Base-by-base conservation (phyloP, 2,113 vertebrate genomes). In the Tinamus guttatus region DNA sequence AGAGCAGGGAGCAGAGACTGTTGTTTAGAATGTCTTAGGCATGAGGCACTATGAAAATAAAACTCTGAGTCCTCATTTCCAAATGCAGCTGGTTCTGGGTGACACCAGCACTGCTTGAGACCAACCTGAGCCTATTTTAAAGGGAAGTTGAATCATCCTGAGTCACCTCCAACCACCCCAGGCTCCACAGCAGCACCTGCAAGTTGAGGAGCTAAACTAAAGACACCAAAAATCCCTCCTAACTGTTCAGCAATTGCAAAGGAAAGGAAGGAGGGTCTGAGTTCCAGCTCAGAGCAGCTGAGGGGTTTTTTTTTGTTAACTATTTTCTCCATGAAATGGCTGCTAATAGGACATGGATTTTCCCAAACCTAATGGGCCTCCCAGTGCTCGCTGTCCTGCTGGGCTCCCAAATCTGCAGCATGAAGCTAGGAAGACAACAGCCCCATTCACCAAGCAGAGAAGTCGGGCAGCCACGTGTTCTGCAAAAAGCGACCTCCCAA, bases 351-450 rank as follows among this genome's bases (percentile, higher is more conserved):
- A 94, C 94, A 92, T 94, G 78, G 89, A 85, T 96, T 87, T 97
- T 95, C 90, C 96, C 81, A 96, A 85, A 95, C 64, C 85, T 80
- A 96, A 95, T 96, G 95, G 95, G 95, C 95, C 91, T 95, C 96
- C 75, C 90, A 95, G 93, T 64, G 89, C 64, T 96, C 80, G 49
- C 91, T 81, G 71, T 94, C 85, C 87, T 88, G 85, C 76, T 71
- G 81, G 90, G 76, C 95, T 92, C 92, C 96, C 78, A 95, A 64
- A 81, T 79, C 86, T 63, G 90, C 90, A 96, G 89, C 93, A 81
- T 96, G 96, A 85, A 73, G 27, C n/a, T 88, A 15, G 93, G 83
- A 63, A 95, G 76, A 92, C 92, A 81, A 95, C 58, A 34, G 85
- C 67, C 74, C 78, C 80, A 76, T 91, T 97, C 92, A 95, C 25